Conservation (phyloP, 2,888 invertebrate species). For the Prenolepis imparis region DNA sequence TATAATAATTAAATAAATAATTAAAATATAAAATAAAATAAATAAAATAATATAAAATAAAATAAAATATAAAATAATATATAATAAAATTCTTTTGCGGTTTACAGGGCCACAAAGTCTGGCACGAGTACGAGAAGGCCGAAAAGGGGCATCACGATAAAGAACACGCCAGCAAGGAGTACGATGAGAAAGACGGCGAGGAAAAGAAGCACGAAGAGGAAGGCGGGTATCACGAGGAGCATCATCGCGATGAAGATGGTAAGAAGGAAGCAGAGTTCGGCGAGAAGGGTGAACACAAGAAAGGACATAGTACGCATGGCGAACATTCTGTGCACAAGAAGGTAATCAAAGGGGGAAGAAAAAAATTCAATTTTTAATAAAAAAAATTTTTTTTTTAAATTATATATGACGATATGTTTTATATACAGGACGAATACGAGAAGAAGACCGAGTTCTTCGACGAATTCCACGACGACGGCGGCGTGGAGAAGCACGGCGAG, state of each 20-base stretch:
- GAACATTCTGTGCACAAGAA: slow-evolving; percentile 86
- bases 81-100: slow-evolving; percentile 13
- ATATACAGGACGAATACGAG: slow-evolving; percentile 90
- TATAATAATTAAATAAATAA: too few relatives aligned
- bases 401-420: not conserved
- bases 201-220: slow-evolving; percentile 89
- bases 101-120: slow-evolving; percentile 84
- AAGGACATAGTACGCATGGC: slow-evolving; percentile 87
- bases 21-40: too few relatives aligned
- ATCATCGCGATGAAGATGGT: slow-evolving; percentile 89
- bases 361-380: not conserved
- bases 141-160: slow-evolving; percentile 91
- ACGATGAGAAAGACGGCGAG: slow-evolving; percentile 89
- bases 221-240: slow-evolving; percentile 89
- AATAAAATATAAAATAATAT: too few relatives aligned
- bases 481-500: slow-evolving; percentile 90
- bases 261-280: slow-evolving; percentile 84
- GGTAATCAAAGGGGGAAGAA: slow-evolving; percentile 70
- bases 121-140: slow-evolving; percentile 89
- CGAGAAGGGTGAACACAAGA: slow-evolving; percentile 85
- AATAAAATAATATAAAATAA: too few relatives aligned
- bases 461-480: slow-evolving; percentile 90
- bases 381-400: not conserved
- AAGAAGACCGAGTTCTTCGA: slow-evolving; percentile 93
- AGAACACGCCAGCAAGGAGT: slow-evolving; percentile 89